A percentile compares a stretch with the other conserved stretches of the same genome.
These are phyloP conservation scores for Sogatella furcifera DNA, from an alignment of 1,140 invertebrate genomes.

Conservation along the genomic window DNA sequence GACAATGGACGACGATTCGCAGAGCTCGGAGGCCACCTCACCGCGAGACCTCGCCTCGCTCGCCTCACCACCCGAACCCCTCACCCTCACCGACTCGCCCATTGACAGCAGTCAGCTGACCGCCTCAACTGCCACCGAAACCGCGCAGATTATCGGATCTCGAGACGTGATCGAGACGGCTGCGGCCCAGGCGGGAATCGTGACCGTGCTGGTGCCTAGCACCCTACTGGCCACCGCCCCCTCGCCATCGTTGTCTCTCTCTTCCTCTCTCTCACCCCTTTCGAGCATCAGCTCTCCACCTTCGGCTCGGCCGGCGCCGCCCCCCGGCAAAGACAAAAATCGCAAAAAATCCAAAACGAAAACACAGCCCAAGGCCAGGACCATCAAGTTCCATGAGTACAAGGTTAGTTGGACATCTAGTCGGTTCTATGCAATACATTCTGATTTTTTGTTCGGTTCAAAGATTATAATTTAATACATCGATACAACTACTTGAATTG, in stretches of 20 bases:
- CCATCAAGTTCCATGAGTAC: constrained; percentile 97
- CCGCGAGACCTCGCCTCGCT: constrained; percentile 26
- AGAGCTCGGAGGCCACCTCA: constrained; percentile 55
- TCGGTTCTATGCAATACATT: too few species aligned
- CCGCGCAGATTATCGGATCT: not conserved
- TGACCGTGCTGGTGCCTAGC: constrained; percentile 37
- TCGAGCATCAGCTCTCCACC: constrained; percentile 20
- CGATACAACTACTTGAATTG: too few species aligned
- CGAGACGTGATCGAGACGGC: constrained; percentile 48
- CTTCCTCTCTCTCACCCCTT: constrained; percentile 19
- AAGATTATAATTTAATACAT: too few species aligned
- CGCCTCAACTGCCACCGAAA: too few species aligned
- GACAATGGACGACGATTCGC: constrained; percentile 77
- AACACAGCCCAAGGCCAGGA: constrained; percentile 69
- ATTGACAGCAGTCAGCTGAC: too few species aligned
- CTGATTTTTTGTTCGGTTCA: too few species aligned
- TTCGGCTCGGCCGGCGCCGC: constrained; percentile 37
- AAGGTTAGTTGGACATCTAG: constrained; percentile 50
- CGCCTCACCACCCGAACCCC: constrained; percentile 3
- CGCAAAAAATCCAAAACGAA: constrained; percentile 81
- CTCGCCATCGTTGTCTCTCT: constrained; percentile 2
- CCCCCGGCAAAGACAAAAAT: constrained; percentile 67
- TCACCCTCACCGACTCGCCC: not conserved
- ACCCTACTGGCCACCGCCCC: constrained; percentile 9
- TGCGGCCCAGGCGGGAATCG: constrained; percentile 51